A percentile compares a stretch with the other conserved stretches of the same genome.
These are phyloP conservation scores for Pharmacophagus antenor DNA, from an alignment of 2,888 invertebrate species.

Conservation along the genomic window DNA sequence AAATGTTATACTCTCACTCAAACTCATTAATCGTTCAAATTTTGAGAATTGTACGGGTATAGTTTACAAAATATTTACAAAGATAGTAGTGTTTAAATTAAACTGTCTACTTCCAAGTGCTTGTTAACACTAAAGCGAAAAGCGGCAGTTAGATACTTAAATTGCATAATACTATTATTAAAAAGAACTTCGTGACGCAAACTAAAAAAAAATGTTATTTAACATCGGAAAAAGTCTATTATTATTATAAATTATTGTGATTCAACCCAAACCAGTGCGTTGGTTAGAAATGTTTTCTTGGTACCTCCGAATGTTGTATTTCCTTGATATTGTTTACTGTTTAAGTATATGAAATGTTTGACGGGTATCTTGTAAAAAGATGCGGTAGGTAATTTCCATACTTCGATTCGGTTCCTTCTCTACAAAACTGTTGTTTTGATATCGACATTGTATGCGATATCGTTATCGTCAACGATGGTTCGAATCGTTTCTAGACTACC, in stretches of 20 bases:
- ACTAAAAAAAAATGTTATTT: too few species aligned
- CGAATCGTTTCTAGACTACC: conserved; percentile 19
- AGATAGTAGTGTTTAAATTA: background rate
- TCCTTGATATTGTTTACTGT: background rate
- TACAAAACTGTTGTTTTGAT: conserved; percentile 13
- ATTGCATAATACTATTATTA: background rate
- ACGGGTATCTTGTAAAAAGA: background rate
- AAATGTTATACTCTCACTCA: too few species aligned
- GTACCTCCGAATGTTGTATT: conserved; percentile 18
- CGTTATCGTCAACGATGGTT: conserved; percentile 9
- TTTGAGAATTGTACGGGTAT: too few species aligned
- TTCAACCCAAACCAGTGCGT: conserved; percentile 20
- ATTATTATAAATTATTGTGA: background rate
- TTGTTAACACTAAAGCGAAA: conserved; percentile 1
- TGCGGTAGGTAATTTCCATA: background rate
- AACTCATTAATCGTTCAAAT: too few species aligned
- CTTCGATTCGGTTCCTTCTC: background rate
- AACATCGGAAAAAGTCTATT: background rate
- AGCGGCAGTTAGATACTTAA: conserved; percentile 4
- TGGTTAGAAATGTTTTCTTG: conserved; percentile 4
- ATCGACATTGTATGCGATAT: background rate
- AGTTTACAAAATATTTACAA: too few species aligned
- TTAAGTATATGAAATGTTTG: background rate
- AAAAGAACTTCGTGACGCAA: background rate
- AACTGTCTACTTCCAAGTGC: background rate